A percentile compares a stretch with the other conserved stretches of the same genome.
Evolutionary conservation across 2,888 invertebrate species (phyloP).

Genomic region (Meteorus cinctellus): DNA sequence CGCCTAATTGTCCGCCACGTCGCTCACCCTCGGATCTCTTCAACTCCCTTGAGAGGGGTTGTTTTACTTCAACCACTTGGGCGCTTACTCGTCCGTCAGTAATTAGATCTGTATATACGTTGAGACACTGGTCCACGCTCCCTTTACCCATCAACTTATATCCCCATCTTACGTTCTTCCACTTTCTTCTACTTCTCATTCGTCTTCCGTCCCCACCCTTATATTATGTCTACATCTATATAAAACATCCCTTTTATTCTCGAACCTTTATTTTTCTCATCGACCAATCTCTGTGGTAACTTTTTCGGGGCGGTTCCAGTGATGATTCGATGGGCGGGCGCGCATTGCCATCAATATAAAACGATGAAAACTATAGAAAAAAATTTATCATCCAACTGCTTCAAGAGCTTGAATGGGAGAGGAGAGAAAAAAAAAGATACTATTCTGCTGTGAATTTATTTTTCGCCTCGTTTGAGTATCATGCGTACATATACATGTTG

Average conservation of each 20-base stretch:
- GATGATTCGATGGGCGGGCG: constrained; percentile 22
- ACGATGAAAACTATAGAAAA: constrained; percentile 1
- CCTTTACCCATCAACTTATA: constrained; percentile 61
- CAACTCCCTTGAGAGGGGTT: constrained; percentile 35
- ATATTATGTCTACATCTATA: not conserved
- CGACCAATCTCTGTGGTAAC: constrained; percentile 19
- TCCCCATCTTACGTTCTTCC: constrained; percentile 10
- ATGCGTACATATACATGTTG: not conserved
- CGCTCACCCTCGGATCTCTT: constrained; percentile 39
- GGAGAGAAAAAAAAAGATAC: not conserved
- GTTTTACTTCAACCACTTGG: constrained; percentile 53
- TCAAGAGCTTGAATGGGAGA: not conserved
- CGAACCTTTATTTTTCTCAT: not conserved
- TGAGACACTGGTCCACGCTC: constrained; percentile 58
- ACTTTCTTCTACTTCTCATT: constrained; percentile 47
- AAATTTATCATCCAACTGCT: not conserved
- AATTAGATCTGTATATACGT: constrained; percentile 63
- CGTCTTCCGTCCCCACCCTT: constrained; percentile 36
- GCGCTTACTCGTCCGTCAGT: constrained; percentile 63
- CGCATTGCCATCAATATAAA: not conserved
- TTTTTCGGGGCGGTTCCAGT: constrained; percentile 5
- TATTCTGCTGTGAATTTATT: constrained; percentile 6
- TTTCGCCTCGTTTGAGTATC: constrained; percentile 36
- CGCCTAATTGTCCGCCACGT: constrained; percentile 65
- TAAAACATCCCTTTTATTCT: not conserved